Conservation (phyloP, 2,113 vertebrate genomes). For the Uria aalge region DNA sequence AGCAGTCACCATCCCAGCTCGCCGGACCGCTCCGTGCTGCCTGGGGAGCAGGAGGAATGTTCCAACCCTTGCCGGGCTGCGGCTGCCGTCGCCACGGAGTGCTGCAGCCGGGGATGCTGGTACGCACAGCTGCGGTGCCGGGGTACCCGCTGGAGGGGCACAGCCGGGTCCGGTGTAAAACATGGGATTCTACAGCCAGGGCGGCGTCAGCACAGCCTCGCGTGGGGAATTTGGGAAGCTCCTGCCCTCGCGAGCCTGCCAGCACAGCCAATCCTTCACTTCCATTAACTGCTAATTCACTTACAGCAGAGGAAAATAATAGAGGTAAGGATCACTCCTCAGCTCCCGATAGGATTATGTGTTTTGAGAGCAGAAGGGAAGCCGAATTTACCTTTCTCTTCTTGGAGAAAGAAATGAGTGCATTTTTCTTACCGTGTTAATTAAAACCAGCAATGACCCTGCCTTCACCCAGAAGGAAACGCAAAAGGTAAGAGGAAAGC, state of each 20-base stretch:
- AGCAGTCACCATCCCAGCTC: neutral
- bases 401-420: neutral
- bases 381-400: neutral
- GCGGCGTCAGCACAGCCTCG: neutral
- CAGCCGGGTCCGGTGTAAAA: neutral
- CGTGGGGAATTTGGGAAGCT: neutral
- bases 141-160: neutral
- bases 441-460: neutral
- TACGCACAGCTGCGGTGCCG: accelerated
- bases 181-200: neutral
- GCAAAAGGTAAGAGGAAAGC: neutral
- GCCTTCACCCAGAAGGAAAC: neutral
- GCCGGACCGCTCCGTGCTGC: accelerated
- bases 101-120: neutral
- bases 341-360: neutral
- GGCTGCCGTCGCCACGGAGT: neutral
- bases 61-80: accelerated
- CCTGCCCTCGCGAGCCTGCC: neutral
- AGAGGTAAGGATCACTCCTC: neutral
- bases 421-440: neutral
- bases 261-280: neutral
- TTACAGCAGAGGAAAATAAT: neutral
- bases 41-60: neutral
- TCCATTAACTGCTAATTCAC: neutral
- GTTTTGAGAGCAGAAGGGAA: neutral